These are phyloP conservation scores for Falco peregrinus DNA, from an alignment of 2,797 vertebrate species.

Conservation along the genomic window DNA sequence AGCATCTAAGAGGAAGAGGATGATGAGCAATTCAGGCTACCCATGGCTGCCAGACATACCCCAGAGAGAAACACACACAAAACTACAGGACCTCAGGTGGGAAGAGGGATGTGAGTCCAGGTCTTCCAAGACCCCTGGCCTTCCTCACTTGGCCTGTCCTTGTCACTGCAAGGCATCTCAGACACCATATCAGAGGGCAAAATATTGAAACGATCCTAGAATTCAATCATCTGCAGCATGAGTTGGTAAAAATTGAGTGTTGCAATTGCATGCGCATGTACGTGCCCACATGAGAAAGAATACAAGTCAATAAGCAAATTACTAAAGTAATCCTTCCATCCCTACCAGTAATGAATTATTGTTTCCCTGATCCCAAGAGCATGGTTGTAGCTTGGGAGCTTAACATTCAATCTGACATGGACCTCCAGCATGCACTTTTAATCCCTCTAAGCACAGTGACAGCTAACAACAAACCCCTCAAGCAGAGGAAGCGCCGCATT, in stretches of 20 bases:
- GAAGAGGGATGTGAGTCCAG: rapidly evolving
- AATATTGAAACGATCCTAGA: not conserved
- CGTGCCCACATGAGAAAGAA: not conserved
- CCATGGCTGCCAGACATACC: not conserved
- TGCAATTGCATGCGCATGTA: not conserved
- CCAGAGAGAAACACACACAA: not conserved
- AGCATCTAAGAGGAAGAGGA: not conserved
- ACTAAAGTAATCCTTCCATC: constrained; percentile 19
- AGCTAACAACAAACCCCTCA: not conserved
- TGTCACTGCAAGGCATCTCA: not conserved
- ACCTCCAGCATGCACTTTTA: constrained; percentile 23
- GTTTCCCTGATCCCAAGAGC: constrained; percentile 9
- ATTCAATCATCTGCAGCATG: not conserved
- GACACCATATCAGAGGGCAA: not conserved
- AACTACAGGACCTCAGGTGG: not conserved
- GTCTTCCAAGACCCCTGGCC: not conserved
- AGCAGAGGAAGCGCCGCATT: not conserved
- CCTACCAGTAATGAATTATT: constrained; percentile 14
- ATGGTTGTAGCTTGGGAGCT: not conserved
- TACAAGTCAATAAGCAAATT: constrained; percentile 20
- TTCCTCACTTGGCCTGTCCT: not conserved
- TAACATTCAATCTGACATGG: constrained; percentile 20
- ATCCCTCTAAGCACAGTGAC: constrained; percentile 38
- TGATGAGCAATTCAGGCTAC: not conserved
- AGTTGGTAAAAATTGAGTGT: not conserved